phyloP scores from a whole-genome alignment of 2,888 invertebrate genomes.

The Slavum lentiscoides region DNA sequence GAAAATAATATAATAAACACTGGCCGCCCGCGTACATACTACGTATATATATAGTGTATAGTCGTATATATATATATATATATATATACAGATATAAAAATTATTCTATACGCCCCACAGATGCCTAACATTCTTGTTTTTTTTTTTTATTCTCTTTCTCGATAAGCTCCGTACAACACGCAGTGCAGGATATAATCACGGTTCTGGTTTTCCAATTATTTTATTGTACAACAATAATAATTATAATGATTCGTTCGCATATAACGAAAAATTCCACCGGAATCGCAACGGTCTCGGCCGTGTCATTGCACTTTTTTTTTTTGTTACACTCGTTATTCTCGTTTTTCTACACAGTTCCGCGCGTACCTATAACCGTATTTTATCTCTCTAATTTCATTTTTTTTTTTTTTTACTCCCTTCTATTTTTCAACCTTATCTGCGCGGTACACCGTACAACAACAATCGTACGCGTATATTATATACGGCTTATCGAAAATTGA shows the following conservation, averaged over 20 bases:
- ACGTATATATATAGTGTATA: too few species aligned
- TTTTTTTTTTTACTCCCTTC: neutral
- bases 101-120: too few species aligned
- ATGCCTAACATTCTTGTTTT: conserved; percentile 26
- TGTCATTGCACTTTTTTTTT: conserved; percentile 33
- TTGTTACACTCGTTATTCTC: too few species aligned
- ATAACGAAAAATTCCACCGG: conserved; percentile 26
- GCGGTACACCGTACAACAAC: too few species aligned
- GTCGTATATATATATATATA: too few species aligned
- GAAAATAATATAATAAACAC: too few species aligned
- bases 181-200: conserved; percentile 15
- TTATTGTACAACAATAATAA: conserved; percentile 6
- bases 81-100: too few species aligned
- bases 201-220: conserved; percentile 47
- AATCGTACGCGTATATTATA: too few species aligned
- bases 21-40: too few species aligned
- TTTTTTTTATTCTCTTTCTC: too few species aligned
- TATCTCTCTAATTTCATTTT: neutral
- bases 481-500: too few species aligned
- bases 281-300: conserved; percentile 16
- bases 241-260: neutral
- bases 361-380: neutral
- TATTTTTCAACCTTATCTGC: neutral
- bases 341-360: neutral
- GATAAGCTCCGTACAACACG: conserved; percentile 1